Percentiles rank a stretch among this genome's conserved stretches.
These are phyloP conservation scores for Macrotis lagotis DNA, from an alignment of 2,113 vertebrate species.

Conservation along the genomic window DNA sequence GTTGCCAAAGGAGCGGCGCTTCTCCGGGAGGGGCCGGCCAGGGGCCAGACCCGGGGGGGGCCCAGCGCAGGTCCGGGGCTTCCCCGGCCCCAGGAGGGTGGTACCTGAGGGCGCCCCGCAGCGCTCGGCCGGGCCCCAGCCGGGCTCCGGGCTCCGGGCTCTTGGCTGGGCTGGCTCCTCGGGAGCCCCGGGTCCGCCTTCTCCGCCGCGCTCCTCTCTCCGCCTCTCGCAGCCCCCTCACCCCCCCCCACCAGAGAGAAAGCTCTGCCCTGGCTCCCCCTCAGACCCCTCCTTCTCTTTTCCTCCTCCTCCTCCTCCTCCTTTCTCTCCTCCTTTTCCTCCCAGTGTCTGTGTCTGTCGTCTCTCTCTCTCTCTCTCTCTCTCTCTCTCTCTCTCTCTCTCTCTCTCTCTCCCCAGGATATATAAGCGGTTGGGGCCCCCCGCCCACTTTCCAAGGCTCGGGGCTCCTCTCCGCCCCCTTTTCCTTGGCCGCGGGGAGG, in stretches of 20 bases:
- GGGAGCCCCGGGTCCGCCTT: no score
- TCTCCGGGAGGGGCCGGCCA: background rate
- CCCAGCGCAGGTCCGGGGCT: background rate
- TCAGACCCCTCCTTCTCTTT: slow-evolving; percentile 3
- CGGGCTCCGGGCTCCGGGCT: background rate
- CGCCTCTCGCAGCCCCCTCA: background rate
- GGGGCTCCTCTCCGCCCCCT: slow-evolving; percentile 63
- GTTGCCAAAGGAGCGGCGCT: background rate
- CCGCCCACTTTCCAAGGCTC: background rate
- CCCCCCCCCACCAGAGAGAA: background rate
- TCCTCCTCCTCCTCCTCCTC: background rate
- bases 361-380: background rate
- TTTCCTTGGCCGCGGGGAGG: background rate
- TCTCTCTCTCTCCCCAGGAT: background rate
- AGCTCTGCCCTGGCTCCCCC: background rate
- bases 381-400: background rate
- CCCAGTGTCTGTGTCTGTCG: background rate
- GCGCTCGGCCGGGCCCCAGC: slow-evolving; percentile 8
- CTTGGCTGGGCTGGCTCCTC: background rate
- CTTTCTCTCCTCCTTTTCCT: background rate
- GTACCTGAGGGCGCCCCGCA: slow-evolving; percentile 53
- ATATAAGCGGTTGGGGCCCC: background rate
- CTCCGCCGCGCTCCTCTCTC: background rate
- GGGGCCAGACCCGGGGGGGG: no score
- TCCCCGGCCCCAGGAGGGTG: background rate